Conservation (phyloP, 2,888 invertebrate genomes). For the Athripsodes cinereus region DNA sequence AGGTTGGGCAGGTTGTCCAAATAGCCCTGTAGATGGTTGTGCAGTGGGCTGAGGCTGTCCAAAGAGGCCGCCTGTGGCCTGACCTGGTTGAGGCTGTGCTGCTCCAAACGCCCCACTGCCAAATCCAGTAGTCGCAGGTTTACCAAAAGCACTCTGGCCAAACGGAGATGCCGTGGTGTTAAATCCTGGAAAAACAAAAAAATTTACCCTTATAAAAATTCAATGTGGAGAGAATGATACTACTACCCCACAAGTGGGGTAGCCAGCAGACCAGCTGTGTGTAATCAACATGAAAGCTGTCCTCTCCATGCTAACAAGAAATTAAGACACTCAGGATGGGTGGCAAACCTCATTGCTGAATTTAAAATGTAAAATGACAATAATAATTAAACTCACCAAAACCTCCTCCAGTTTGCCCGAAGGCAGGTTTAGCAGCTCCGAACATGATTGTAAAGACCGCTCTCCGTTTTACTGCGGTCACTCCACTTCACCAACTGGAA, state of each 20-base stretch:
- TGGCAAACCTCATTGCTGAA: too few relatives aligned
- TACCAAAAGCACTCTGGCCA: conserved; percentile 45
- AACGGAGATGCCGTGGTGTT: conserved; percentile 49
- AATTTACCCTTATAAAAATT: background rate
- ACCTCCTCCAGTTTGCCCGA: conserved; percentile 35
- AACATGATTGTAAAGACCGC: conserved; percentile 26
- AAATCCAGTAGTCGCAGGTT: conserved; percentile 60
- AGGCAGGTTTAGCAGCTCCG: conserved; percentile 36
- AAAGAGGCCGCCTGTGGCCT: conserved; percentile 17
- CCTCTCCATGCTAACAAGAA: too few relatives aligned
- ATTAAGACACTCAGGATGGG: too few relatives aligned
- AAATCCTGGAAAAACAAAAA: conserved; percentile 34
- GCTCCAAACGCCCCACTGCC: conserved; percentile 65
- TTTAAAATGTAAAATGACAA: too few relatives aligned
- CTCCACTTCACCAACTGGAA: too few relatives aligned
- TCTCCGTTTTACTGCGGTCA: too few relatives aligned
- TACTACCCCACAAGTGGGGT: too few relatives aligned
- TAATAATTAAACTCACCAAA: conserved; percentile 19
- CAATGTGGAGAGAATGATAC: background rate
- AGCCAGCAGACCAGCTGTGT: too few relatives aligned
- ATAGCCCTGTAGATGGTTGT: conserved; percentile 12
- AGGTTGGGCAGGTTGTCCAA: conserved; percentile 8
- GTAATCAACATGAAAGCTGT: too few relatives aligned
- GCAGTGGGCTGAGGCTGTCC: conserved; percentile 35
- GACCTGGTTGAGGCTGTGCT: conserved; percentile 38